Evolutionary conservation across 2,797 vertebrate species (phyloP), one percentile per base, ranked within the genome.

Genomic region (Mus spretus): DNA sequence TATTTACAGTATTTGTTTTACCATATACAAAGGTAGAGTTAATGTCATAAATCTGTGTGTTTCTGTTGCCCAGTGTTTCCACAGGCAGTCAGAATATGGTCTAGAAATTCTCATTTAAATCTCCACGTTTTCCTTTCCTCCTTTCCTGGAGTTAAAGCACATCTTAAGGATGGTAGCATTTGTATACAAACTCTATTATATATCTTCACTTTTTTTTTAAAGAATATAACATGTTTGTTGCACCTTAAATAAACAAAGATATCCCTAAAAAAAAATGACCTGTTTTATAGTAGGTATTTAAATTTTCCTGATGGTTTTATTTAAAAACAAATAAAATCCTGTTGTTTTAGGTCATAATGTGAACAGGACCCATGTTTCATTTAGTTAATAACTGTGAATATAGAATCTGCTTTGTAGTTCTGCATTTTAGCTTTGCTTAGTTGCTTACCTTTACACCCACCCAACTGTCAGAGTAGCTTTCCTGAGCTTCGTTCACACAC

Each of bases 261-360:
- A n/a, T 85, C 37, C 67, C 78, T 47, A 50, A 75, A 44, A 40
- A 40, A 40, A 47, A 59, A 9, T 72, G 47, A 11, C 74, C 40
- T 34, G 12, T 50, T 59, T 26, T 85, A 61, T n/a, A 31, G 28
- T 74, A 82, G 9, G 37, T 37, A 4, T 81, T 97, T 47, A 44
- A 0, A 37, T 75, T 89, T 93, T 80, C 26, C 55, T 74, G 13
- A 28, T 70, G 13, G 31, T 92, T 85, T 82, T 86, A 28, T 82
- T 78, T 31, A 31, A 85, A n/a, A 67, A 67, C 17, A n/a, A 47
- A 44, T 12, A 78, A 77, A 85, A 88, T 75, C n/a, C 0, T 85
- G 28, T 90, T 96, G 85, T 44, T 84, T 92, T 78, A 57, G 92
- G 84, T 96, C 28, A 55, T 40, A 28, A 17, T 91, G 12, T 55